phyloP scores from a whole-genome alignment of 2,113 vertebrate genomes.

The Acrocephalus arundinaceus region DNA sequence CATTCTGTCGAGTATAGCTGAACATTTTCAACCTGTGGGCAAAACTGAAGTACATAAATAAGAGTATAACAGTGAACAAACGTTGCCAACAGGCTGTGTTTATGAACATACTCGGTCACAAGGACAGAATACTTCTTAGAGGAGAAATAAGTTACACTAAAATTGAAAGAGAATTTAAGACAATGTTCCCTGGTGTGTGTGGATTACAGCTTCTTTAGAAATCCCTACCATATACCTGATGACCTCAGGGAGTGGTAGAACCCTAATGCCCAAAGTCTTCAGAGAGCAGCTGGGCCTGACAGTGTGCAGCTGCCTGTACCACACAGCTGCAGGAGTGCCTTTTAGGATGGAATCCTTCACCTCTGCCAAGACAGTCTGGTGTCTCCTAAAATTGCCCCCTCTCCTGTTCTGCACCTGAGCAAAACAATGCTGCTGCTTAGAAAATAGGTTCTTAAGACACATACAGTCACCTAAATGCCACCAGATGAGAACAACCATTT shows the following conservation, averaged over 20 bases:
- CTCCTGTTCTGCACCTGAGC: neutral
- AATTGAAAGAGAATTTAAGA: neutral
- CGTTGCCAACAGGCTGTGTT: neutral
- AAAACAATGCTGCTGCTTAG: neutral
- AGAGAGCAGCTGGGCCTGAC: neutral
- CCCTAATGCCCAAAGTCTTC: neutral
- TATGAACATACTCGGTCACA: neutral
- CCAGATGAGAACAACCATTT: neutral
- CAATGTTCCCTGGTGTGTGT: neutral
- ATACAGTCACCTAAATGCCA: neutral
- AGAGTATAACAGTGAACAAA: neutral
- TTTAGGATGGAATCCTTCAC: neutral
- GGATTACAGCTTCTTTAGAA: neutral
- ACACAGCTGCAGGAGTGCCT: accelerated
- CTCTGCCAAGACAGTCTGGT: neutral
- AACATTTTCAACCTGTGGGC: neutral
- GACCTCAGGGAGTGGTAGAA: accelerated
- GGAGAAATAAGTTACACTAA: neutral
- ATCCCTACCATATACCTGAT: accelerated
- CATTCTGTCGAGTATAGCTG: neutral
- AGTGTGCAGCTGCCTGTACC: neutral
- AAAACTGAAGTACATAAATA: neutral
- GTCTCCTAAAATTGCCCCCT: neutral
- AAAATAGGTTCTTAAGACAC: neutral
- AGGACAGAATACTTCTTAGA: neutral